phyloP scores from a whole-genome alignment of 2,888 invertebrate genomes.

The Drosophila atroscutellata region DNA sequence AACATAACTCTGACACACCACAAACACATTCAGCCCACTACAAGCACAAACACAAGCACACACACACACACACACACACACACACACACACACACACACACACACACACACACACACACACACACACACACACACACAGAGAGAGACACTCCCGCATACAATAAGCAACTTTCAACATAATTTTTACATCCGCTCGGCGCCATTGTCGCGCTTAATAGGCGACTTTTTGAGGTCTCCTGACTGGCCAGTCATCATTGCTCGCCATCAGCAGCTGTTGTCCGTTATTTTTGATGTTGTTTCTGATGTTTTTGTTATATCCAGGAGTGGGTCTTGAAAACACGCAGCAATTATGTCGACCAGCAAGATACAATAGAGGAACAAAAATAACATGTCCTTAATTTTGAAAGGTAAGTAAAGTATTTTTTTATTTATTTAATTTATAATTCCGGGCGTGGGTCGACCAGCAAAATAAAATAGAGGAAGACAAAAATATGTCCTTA shows the following conservation, averaged over 20 bases:
- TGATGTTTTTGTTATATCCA: conserved; percentile 37
- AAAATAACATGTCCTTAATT: conserved; percentile 11
- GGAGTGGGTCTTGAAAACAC: conserved; percentile 48
- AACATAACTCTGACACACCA: conserved; percentile 37
- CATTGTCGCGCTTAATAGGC: conserved; percentile 68
- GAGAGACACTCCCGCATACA: conserved; percentile 11
- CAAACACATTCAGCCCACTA: conserved; percentile 29
- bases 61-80: conserved; percentile 30
- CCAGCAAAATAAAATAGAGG: conserved; percentile 20
- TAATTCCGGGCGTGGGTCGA: conserved; percentile 42
- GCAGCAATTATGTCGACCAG: conserved; percentile 51
- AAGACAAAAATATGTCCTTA: conserved; percentile 14
- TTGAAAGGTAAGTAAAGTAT: background rate
- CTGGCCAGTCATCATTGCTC: conserved; percentile 41
- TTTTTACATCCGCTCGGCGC: conserved; percentile 73
- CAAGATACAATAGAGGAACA: conserved; percentile 25
- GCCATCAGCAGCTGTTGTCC: conserved; percentile 27
- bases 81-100: conserved; percentile 9
- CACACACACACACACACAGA: conserved; percentile 9
- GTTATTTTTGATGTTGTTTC: conserved; percentile 16
- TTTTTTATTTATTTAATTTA: conserved; percentile 2
- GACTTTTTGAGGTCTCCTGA: conserved; percentile 21
- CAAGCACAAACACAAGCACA: conserved; percentile 2
- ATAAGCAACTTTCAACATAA: conserved; percentile 65
- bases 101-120: conserved; percentile 18